These are phyloP conservation scores for Xylota sylvarum DNA, from an alignment of 2,888 invertebrate genomes.

Conservation along the genomic window DNA sequence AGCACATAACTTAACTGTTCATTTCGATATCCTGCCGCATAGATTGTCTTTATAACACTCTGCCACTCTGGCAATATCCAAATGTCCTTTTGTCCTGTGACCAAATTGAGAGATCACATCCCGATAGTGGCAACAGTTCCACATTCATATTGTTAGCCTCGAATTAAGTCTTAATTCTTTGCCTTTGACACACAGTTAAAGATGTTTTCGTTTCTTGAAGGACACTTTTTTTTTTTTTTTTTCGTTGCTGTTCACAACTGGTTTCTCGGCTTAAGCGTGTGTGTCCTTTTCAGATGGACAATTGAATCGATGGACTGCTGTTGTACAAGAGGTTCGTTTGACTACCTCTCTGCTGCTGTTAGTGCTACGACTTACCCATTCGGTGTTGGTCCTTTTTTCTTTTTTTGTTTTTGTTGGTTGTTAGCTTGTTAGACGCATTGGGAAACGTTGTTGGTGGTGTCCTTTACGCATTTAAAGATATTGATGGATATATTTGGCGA, in stretches of 20 bases:
- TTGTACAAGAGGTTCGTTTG: conserved; percentile 41
- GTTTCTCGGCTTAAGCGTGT: conserved; percentile 62
- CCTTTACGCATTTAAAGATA: conserved; percentile 74
- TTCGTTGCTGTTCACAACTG: conserved; percentile 39
- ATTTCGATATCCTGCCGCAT: conserved; percentile 64
- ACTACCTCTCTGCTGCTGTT: conserved; percentile 61
- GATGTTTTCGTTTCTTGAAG: conserved; percentile 57
- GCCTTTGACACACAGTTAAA: conserved; percentile 63
- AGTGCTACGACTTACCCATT: conserved; percentile 57
- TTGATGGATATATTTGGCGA: conserved; percentile 79
- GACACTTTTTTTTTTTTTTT: conserved; percentile 26
- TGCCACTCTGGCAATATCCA: neutral
- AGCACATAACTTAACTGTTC: conserved; percentile 68
- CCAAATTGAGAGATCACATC: conserved; percentile 74
- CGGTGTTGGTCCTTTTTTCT: conserved; percentile 49
- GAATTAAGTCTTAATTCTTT: conserved; percentile 74
- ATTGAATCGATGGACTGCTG: conserved; percentile 70
- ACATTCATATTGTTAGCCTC: conserved; percentile 64
- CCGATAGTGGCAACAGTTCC: conserved; percentile 65
- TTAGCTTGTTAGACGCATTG: conserved; percentile 54
- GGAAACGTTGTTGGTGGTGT: conserved; percentile 73
- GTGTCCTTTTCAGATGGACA: conserved; percentile 72
- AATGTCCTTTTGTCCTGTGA: conserved; percentile 66
- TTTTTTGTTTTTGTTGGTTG: neutral
- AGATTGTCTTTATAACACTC: conserved; percentile 19